Conservation (phyloP, 2,888 invertebrate species). For the Epirrita christyi region DNA sequence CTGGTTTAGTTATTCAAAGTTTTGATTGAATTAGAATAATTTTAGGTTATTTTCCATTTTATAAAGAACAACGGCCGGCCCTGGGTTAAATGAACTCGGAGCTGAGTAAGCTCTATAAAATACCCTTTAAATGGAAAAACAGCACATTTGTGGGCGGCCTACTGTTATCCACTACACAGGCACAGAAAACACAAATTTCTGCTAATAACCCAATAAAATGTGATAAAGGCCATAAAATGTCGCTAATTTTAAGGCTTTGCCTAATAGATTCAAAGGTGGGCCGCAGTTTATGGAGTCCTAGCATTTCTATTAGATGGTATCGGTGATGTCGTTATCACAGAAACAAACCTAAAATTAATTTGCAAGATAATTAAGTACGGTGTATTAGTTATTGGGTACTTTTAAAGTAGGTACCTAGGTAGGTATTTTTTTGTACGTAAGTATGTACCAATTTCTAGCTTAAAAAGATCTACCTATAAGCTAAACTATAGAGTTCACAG, state of each 20-base stretch:
- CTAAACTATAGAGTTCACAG: too few species aligned
- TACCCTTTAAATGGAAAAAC: conserved; percentile 52
- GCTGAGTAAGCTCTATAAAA: conserved; percentile 53
- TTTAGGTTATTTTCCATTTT: not conserved
- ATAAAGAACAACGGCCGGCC: not conserved
- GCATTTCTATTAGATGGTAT: too few species aligned
- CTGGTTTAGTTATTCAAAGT: too few species aligned
- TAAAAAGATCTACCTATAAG: too few species aligned
- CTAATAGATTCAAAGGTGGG: conserved; percentile 19
- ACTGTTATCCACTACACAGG: conserved; percentile 38
- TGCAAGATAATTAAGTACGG: too few species aligned
- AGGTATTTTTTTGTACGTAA: too few species aligned
- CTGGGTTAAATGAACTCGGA: conserved; percentile 48
- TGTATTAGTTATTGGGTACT: too few species aligned
- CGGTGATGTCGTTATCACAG: too few species aligned
- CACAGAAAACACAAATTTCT: conserved; percentile 60
- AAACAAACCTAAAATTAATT: too few species aligned
- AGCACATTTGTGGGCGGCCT: conserved; percentile 58
- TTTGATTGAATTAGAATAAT: too few species aligned
- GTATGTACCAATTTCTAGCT: too few species aligned
- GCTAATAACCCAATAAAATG: conserved; percentile 63
- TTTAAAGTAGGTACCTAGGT: too few species aligned
- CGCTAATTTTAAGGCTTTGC: conserved; percentile 31
- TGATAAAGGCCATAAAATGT: conserved; percentile 38
- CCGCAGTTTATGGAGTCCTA: not conserved